Conservation (phyloP, 2,888 invertebrate species). For the Saturnia japonica region DNA sequence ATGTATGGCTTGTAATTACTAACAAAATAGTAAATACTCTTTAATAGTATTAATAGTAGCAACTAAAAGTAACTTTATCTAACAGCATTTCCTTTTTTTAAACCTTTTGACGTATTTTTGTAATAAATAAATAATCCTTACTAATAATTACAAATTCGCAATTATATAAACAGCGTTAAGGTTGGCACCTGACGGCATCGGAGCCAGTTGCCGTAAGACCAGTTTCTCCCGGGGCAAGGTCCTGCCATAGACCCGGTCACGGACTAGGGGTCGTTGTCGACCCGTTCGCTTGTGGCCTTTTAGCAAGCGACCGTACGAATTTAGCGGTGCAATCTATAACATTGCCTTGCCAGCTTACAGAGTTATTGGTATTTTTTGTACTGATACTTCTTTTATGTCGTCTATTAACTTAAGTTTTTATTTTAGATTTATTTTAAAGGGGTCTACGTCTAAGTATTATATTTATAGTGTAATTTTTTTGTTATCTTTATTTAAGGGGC, state of each 20-base stretch:
- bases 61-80: too few relatives aligned
- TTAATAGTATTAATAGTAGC: too few relatives aligned
- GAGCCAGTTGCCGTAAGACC: conserved; percentile 59
- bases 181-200: conserved; percentile 49
- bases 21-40: too few relatives aligned
- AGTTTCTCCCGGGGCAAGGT: conserved; percentile 70
- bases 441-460: too few relatives aligned
- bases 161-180: conserved; percentile 57
- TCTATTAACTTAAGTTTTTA: background rate
- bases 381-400: background rate
- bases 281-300: conserved; percentile 7
- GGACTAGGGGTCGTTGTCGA: conserved; percentile 18
- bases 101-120: too few relatives aligned
- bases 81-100: too few relatives aligned
- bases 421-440: too few relatives aligned
- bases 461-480: too few relatives aligned
- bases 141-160: conserved; percentile 50
- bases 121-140: too few relatives aligned
- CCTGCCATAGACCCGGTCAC: conserved; percentile 58
- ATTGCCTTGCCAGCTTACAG: background rate
- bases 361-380: background rate
- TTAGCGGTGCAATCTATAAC: background rate
- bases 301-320: background rate
- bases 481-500: too few relatives aligned
- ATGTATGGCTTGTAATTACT: too few relatives aligned